phyloP scores from a whole-genome alignment of 2,888 invertebrate genomes.

The Pseudococcus longispinus region DNA sequence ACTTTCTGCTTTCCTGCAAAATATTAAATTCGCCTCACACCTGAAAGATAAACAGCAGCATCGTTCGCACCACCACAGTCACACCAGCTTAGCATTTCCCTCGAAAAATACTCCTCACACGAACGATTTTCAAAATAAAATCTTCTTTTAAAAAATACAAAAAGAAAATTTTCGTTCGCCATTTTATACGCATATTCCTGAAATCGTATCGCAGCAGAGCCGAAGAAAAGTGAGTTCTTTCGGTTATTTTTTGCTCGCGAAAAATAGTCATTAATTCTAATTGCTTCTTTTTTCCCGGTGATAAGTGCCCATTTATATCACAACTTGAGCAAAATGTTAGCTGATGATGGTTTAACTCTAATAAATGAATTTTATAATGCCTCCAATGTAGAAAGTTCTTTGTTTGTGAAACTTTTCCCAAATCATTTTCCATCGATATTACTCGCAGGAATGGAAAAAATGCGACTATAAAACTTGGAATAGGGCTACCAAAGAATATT shows the following conservation, averaged over 20 bases:
- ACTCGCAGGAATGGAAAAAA: background rate
- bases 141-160: background rate
- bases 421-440: background rate
- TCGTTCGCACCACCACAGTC: no score
- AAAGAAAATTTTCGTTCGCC: background rate
- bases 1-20: background rate
- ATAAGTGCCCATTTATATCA: slow-evolving; percentile 4
- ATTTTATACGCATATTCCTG: background rate
- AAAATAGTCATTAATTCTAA: background rate
- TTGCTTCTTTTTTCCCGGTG: background rate
- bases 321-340: background rate
- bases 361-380: background rate
- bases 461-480: no score
- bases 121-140: background rate
- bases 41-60: background rate
- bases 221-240: background rate
- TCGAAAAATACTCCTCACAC: background rate
- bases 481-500: no score
- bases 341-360: background rate
- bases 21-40: background rate
- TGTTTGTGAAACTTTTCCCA: background rate
- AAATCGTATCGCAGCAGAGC: background rate
- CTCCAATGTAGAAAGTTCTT: background rate
- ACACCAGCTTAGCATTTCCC: background rate
- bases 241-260: background rate